phyloP scores from a whole-genome alignment of 1,140 invertebrate genomes.

The Lepidurus couesii region DNA sequence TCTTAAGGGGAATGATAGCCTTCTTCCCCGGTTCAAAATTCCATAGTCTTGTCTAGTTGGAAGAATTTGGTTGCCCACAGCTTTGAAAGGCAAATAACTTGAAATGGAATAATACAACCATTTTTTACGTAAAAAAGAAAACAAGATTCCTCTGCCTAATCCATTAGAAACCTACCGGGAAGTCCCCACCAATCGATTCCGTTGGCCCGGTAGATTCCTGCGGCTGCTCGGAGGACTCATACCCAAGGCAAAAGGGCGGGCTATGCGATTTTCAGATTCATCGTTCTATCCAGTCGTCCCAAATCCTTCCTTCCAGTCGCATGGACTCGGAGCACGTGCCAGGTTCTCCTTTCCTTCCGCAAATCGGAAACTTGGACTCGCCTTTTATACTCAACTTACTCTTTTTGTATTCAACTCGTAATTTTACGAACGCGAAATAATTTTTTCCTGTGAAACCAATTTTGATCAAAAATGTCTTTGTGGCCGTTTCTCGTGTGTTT shows the following conservation, averaged over 20 bases:
- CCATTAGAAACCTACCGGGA: neutral
- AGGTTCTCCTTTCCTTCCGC: neutral
- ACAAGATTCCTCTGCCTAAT: neutral
- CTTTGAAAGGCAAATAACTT: neutral
- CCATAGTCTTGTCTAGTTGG: slow-evolving; percentile 11
- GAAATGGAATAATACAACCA: neutral
- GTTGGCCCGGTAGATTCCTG: neutral
- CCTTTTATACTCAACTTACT: too few species aligned
- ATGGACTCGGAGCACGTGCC: neutral
- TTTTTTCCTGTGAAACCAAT: neutral
- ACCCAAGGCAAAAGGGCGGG: neutral
- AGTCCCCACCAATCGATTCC: neutral
- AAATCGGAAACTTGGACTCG: neutral
- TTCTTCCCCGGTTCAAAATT: neutral
- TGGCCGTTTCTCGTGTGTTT: neutral
- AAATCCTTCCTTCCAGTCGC: slow-evolving; percentile 11
- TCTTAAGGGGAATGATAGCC: neutral
- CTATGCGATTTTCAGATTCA: neutral
- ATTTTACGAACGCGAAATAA: too few species aligned
- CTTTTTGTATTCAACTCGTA: too few species aligned
- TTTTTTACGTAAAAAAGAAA: neutral
- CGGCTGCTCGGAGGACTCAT: neutral
- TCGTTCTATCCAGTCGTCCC: neutral
- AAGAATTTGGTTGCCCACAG: neutral
- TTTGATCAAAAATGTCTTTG: neutral